Evolutionary conservation across 2,888 invertebrate genomes (phyloP).

Genomic region (Melinopterus prodromus): DNA sequence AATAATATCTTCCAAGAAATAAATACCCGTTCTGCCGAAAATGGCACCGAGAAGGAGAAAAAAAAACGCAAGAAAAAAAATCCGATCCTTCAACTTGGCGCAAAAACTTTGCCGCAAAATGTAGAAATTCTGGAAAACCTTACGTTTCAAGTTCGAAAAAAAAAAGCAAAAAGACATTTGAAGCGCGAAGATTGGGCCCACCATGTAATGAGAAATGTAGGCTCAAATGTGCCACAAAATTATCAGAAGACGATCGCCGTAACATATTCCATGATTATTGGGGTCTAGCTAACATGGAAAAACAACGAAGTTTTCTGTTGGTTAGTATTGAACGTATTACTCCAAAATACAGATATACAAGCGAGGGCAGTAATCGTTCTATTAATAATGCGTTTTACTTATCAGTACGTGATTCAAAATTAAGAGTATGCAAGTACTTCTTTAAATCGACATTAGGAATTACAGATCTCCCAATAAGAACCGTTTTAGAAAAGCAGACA

Average conservation of each 20-base stretch:
- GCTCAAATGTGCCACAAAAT: slow-evolving; percentile 4
- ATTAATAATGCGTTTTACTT: not conserved
- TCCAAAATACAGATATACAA: slow-evolving; percentile 4
- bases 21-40: not conserved
- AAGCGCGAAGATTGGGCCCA: slow-evolving; percentile 4
- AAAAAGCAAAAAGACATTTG: slow-evolving; percentile 4
- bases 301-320: not conserved
- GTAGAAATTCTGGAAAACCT: not conserved
- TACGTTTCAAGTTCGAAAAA: not conserved
- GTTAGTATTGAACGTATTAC: not conserved
- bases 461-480: not conserved
- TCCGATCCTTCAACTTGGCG: not conserved
- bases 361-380: not conserved
- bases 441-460: slow-evolving; percentile 4
- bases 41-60: not conserved
- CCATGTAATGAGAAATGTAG: not conserved
- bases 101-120: slow-evolving; percentile 4
- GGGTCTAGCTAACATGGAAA: not conserved
- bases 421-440: slow-evolving; percentile 4
- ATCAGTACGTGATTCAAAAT: not conserved
- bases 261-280: slow-evolving; percentile 4
- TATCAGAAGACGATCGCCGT: not conserved
- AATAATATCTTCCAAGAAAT: not conserved
- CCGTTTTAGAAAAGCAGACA: slow-evolving; percentile 7
- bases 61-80: not conserved